A percentile compares a stretch with the other conserved stretches of the same genome.
Evolutionary conservation across 2,113 vertebrate genomes (phyloP).

Genomic region (Ciconia boyciana): DNA sequence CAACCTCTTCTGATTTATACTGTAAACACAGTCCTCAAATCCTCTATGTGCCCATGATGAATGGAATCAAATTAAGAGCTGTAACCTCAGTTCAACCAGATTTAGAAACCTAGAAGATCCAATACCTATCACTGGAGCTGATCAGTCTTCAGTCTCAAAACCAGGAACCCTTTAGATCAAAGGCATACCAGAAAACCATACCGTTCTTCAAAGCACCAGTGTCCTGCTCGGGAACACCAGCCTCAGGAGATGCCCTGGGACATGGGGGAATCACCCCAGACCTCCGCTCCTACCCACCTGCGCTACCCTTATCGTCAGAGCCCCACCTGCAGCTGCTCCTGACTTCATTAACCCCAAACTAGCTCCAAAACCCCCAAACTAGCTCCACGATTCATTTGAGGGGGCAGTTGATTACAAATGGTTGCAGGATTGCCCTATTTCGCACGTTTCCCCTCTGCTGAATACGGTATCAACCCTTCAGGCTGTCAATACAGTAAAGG

Average conservation of each 20-base stretch:
- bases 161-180: not conserved
- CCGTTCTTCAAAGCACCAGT: fast-evolving
- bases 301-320: not conserved
- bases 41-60: fast-evolving
- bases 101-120: not conserved
- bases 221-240: not conserved
- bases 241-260: not conserved
- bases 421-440: not conserved
- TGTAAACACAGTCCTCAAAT: not conserved
- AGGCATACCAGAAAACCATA: not conserved
- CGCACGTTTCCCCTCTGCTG: not conserved
- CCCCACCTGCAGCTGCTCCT: not conserved
- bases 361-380: not conserved
- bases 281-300: not conserved
- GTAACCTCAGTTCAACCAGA: not conserved
- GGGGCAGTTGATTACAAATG: not conserved
- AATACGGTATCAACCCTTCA: not conserved
- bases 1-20: not conserved
- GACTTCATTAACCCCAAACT: not conserved
- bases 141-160: not conserved
- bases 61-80: not conserved
- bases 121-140: fast-evolving
- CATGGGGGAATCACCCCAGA: fast-evolving
- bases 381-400: not conserved
- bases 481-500: not conserved